Evolutionary conservation across 37 sponge, comb jelly and placozoan genomes (phyloP), one percentile per base, ranked within the genome.

Genomic region (Haliclona indistincta): DNA sequence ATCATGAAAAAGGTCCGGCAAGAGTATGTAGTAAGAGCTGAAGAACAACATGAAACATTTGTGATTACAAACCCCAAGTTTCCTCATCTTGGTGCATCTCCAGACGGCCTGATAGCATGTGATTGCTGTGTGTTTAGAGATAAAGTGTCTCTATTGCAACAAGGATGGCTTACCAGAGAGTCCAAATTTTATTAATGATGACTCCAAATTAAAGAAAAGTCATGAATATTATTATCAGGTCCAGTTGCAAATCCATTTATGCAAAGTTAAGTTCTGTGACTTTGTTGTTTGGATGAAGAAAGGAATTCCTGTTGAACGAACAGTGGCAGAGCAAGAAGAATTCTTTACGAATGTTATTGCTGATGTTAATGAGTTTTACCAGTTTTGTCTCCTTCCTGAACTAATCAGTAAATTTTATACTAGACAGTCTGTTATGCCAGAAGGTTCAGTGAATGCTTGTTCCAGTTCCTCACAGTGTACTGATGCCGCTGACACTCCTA

Each of bases 351-450:
- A 1, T 55, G n/a, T 23, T 34, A 1, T 82, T 0, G 8, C 0
- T 15, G 74, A 74, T 33, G 70, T 40, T 17, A 33, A 0, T 1
- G 4, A 33, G 1, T 81, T 81, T 33, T 76, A 56, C 35, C 64
- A n/a, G 42, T 38, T 32, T 20, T 63, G 56, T n/a, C 30, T 76
- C 10, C 51, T 76, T 20, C 85, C 85, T 49, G 85, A 84, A 40
- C 39, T 76, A 17, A 30, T 87, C n/a, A 77, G 78, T 8, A 87
- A 58, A 64, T 87, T 53, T 63, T 78, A 78, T 56, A 61, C 81
- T 10, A 65, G 28, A 37, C 56, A 26, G 51, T 39, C 41, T 11
- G 19, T 39, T 15, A 36, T 29, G 4, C 38, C 71, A 64, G 4
- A 64, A 25, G 28, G 56, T 56, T 61, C 23, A 19, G 23, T 15